Evolutionary conservation across 2,888 invertebrate species (phyloP).

Genomic region (Acrocyrtus sp.): DNA sequence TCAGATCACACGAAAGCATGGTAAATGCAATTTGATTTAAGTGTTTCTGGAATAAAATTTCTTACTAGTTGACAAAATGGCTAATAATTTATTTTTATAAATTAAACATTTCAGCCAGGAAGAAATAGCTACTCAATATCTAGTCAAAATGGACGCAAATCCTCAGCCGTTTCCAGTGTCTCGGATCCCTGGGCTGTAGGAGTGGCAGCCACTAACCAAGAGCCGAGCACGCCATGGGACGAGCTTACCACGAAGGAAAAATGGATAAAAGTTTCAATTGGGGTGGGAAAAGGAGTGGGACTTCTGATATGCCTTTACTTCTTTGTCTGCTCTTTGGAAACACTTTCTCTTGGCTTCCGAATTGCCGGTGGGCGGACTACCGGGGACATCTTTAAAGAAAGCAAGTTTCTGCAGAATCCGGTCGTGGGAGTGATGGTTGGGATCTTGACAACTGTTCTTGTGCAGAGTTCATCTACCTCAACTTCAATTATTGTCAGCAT

Average conservation of each 20-base stretch:
- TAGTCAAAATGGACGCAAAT: conserved; percentile 35
- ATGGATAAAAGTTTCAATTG: conserved; percentile 61
- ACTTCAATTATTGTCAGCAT: conserved; percentile 68
- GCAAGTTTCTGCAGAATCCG: conserved; percentile 68
- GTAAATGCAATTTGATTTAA: too few relatives aligned
- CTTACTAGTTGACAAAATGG: too few relatives aligned
- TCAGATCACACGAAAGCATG: too few relatives aligned
- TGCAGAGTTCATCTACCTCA: conserved; percentile 70
- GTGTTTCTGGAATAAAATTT: too few relatives aligned
- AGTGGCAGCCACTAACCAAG: conserved; percentile 11
- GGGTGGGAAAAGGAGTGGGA: conserved; percentile 56
- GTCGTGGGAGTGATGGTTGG: conserved; percentile 68
- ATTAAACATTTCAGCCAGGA: conserved; percentile 27
- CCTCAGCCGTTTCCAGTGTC: conserved; percentile 3
- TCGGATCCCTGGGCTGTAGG: conserved; percentile 54
- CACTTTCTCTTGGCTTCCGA: conserved; percentile 66
- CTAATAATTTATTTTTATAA: not conserved
- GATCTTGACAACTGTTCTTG: conserved; percentile 69
- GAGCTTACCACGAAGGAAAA: conserved; percentile 60
- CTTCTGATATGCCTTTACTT: conserved; percentile 66
- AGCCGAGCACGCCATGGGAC: conserved; percentile 51
- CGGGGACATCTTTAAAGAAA: conserved; percentile 65
- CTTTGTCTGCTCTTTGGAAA: conserved; percentile 67
- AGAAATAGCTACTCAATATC: conserved; percentile 25
- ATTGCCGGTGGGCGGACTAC: conserved; percentile 65